Base-by-base conservation (phyloP, 2,888 invertebrate genomes). In the Aphidius colemani region DNA sequence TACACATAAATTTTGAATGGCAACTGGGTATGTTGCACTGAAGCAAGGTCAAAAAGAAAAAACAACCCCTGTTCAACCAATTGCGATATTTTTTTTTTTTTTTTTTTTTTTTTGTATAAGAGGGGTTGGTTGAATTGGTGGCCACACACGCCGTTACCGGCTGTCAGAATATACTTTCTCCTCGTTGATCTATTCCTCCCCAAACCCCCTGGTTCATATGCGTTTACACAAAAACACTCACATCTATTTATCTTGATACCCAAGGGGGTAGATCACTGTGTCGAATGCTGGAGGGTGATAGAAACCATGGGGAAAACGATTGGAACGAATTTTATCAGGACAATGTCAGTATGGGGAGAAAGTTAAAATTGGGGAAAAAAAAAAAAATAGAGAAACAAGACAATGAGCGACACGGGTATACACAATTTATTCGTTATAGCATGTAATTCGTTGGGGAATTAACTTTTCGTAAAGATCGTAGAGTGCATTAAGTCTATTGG, bases 1-100 rank as follows among this genome's bases (percentile, higher is more conserved):
- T 30, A 30, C 5, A 30, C 30, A 30, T 30, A 30, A 30, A 30
- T 30, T 30, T 30, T 30, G 30, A 30, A 30, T 30, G 30, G 30
- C 30, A 48, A 48, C 11, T 6, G 13, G 48, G 7, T 8, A 7
- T 46, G 6, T 13, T 8, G n/a, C 11, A 13, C 7, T 13, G 7
- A 10, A 13, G 11, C 7, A 48, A 48, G 13, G 13, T 11, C 48
- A 48, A 48, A 57, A 39, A 46, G 46, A 57, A 45, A 53, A 53
- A 53, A 56, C 55, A 43, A 44, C 43, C 18, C 55, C 44, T 43
- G 9, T 13, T 43, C 55, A 65, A 66, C 63, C 71, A 71, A 73
- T 73, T 73, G 70, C 71, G 74, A 75, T 73, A 73, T 74, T 76
- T 75, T 75, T 76, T 76, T 73, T 76, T 74, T 75, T 76, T 76